Evolutionary conservation across 2,797 vertebrate species (phyloP), one percentile per base, ranked within the genome.

Genomic region (Lacerta agilis): DNA sequence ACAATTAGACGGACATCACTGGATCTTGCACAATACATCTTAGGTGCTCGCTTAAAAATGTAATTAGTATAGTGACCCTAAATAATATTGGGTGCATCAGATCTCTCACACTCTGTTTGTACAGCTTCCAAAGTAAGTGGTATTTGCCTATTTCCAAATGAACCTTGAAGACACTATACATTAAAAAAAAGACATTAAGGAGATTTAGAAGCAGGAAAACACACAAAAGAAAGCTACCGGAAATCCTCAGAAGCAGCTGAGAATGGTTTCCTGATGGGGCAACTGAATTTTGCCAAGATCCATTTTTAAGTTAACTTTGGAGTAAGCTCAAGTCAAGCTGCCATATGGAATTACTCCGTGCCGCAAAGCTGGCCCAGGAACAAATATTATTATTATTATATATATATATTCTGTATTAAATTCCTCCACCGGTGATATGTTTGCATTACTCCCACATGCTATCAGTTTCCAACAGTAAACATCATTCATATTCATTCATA

Each of bases 291-390:
- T 95, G 94, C 95, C 92, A 96, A 96, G 92, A 95, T 93, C 93
- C 90, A 1, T 93, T 96, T 95, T 91, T 92, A 95, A 91, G 84
- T 94, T 96, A 95, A 85, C 88, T 94, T 95, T 94, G 93, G 83
- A 95, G 86, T 86, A 91, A 91, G 90, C 88, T 94, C 87, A 86
- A 96, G 90, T 92, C 89, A 96, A 93, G 90, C 91, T 96, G 89
- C 94, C 95, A 96, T 96, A 95, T 97, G 96, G 95, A 96, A 96
- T 96, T 96, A 95, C 86, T 96, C 94, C 91, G 1, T 66, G 93
- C 89, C 89, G 90, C 92, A 95, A 13, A 93, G 86, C 94, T 95
- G 95, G 95, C 95, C 92, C 94, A 94, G 33, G 84, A 94, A 92
- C 89, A 91, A 95, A 93, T 88, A 88, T 80, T 94, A 96, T 95